Conservation (phyloP, 2,113 vertebrate genomes). For the Coptodon bakossiorum region DNA sequence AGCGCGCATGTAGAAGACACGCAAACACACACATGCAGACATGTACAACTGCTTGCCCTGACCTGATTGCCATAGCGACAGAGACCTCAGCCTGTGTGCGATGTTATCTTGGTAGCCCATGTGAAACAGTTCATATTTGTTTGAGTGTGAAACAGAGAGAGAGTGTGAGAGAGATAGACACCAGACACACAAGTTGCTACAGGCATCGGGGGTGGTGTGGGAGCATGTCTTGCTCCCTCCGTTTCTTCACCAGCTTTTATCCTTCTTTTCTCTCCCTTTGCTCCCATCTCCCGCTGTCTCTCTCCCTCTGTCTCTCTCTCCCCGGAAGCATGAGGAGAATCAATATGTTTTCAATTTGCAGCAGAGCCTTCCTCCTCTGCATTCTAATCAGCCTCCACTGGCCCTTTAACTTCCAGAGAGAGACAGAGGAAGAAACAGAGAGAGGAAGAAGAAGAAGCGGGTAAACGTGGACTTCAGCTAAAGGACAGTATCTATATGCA, state of each 20-base stretch:
- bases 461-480: neutral
- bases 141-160: neutral
- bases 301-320: slow-evolving; percentile 9
- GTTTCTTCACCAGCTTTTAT: neutral
- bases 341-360: slow-evolving; percentile 69
- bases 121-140: neutral
- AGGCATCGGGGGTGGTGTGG: neutral
- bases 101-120: neutral
- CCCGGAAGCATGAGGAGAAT: slow-evolving; percentile 58
- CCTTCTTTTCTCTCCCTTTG: neutral
- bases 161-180: neutral
- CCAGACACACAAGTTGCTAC: slow-evolving; percentile 3
- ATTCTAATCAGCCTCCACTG: slow-evolving; percentile 59
- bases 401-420: slow-evolving; percentile 48
- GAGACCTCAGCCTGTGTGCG: neutral
- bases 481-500: slow-evolving; percentile 9
- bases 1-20: neutral
- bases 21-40: neutral
- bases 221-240: neutral
- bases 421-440: neutral
- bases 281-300: slow-evolving; percentile 14
- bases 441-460: neutral
- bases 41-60: neutral
- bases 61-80: slow-evolving; percentile 29
- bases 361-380: slow-evolving; percentile 67